phyloP scores from a whole-genome alignment of 2,888 invertebrate species.

The Myopa tessellatipennis region DNA sequence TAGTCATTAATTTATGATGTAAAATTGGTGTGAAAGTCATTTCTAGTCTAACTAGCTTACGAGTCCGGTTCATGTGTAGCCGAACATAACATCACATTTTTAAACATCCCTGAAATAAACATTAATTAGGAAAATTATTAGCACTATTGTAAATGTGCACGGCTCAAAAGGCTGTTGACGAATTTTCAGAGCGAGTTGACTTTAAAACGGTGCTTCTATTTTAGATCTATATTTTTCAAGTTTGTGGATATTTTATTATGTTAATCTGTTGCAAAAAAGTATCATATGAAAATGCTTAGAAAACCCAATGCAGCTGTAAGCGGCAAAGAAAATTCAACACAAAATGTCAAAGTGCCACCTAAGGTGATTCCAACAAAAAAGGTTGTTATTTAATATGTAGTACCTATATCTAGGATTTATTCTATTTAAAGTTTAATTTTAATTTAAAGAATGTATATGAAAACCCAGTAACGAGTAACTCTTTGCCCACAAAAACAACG shows the following conservation, averaged over 20 bases:
- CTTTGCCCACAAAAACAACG: background rate
- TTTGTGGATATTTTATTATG: background rate
- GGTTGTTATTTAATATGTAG: slow-evolving; percentile 5
- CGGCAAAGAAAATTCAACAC: slow-evolving; percentile 54
- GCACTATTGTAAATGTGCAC: background rate
- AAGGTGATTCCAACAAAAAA: slow-evolving; percentile 12
- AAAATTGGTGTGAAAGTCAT: no score
- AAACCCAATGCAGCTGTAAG: slow-evolving; percentile 49
- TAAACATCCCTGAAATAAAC: no score
- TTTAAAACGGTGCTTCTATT: slow-evolving; percentile 57
- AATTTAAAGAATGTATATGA: slow-evolving; percentile 22
- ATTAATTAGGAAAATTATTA: background rate
- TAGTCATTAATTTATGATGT: no score
- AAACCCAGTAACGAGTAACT: background rate
- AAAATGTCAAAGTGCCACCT: background rate
- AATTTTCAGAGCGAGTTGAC: slow-evolving; percentile 24
- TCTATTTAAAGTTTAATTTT: background rate
- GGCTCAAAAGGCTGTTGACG: slow-evolving; percentile 36
- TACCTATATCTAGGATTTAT: background rate
- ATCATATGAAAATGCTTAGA: slow-evolving; percentile 48
- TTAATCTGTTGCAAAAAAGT: background rate
- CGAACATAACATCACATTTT: no score
- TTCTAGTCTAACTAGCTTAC: no score
- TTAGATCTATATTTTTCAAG: background rate
- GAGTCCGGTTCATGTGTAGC: no score